Base-by-base conservation (phyloP, 2,113 vertebrate genomes). In the Junco hyemalis region DNA sequence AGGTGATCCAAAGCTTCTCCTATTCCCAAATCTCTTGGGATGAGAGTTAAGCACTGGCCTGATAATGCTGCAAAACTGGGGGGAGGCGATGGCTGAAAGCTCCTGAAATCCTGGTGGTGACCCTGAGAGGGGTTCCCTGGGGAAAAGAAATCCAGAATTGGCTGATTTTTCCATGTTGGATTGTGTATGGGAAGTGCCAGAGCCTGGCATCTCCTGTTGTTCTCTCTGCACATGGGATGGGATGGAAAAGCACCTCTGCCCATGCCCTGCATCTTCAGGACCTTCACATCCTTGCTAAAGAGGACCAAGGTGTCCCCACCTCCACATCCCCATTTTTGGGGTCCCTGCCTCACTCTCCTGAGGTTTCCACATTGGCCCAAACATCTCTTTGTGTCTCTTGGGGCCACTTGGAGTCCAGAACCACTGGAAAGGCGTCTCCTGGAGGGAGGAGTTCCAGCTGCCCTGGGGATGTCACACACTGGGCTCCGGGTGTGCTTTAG, bases 381-480 rank as follows among this genome's bases (percentile, higher is more conserved):
- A 20, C 10, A 31, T 17, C 63, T 93, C 53, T 69, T 28, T 3
- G 0, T 57, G 28, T 42, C 45, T 89, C 38, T 84, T 0, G 1
- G 16, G 57, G 63, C 78, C 50, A 17, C 64, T 38, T 12, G 51
- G 50, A 70, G 26, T 14, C 36, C 21, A 76, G 84, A 61, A 25
- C 36, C 7, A 8, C 63, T 59, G 81, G 63, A 86, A 87, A 69
- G 6, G 5, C 0, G 0, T n/a, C 48, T 74, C 24, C 42, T 7
- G 5, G 36, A 5, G 51, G 38, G 56, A 71, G 35, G 63, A 74
- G 38, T 23, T 53, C 61, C 61, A 11, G 63, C 38, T 1, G 8
- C 42, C 80, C 65, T 24, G 0, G 0, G 59, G 23, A 5, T 0
- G 3, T 44, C 38, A 40, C 11, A 0, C 0, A 0, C 61, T 64